Conservation (phyloP, 2,113 vertebrate species). For the Enhydra lutris region DNA sequence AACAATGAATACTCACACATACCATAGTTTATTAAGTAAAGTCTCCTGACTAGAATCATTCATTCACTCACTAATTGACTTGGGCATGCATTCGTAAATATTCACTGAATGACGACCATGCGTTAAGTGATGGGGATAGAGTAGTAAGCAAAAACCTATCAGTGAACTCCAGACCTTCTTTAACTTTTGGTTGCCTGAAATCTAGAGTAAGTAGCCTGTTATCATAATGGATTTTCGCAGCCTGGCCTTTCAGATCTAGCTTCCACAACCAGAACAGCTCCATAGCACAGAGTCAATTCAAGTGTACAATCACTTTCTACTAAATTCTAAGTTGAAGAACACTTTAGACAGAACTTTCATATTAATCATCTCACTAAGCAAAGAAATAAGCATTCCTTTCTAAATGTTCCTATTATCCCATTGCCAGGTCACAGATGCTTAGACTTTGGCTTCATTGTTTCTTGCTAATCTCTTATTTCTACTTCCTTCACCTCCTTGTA, state of each 20-base stretch:
- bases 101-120: neutral
- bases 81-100: neutral
- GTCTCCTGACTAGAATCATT: neutral
- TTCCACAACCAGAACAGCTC: neutral
- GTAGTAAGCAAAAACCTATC: neutral
- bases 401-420: neutral
- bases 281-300: neutral
- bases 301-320: neutral
- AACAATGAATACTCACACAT: neutral
- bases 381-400: neutral
- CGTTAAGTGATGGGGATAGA: neutral
- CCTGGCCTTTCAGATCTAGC: neutral
- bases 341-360: neutral
- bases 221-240: neutral
- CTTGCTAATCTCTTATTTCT: neutral
- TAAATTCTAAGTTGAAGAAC: slow-evolving; percentile 11
- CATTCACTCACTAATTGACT: neutral
- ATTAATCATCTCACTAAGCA: neutral
- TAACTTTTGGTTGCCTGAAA: neutral
- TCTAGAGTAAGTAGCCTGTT: neutral
- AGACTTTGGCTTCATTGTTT: neutral
- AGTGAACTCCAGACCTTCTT: neutral
- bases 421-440: neutral
- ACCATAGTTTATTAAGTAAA: neutral
- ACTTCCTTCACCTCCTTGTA: neutral